Evolutionary conservation across 1,140 invertebrate species (phyloP), one percentile per base, ranked within the genome.

Genomic region (Calephelis nemesis): DNA sequence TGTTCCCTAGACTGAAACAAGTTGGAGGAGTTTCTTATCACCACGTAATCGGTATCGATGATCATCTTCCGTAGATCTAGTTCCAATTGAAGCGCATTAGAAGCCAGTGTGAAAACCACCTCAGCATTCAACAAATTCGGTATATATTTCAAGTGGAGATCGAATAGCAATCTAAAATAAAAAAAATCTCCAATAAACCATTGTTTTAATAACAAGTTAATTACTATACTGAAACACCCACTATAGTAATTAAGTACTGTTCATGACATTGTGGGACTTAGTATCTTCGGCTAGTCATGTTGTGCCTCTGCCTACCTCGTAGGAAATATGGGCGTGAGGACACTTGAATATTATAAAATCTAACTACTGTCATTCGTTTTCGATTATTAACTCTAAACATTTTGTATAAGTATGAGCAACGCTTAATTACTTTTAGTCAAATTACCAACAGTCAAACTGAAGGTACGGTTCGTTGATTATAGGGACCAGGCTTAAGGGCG

Each of bases 51-150:
- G 4, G 78, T 71, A 9, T 73, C 66, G 1, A 84, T 47, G 7
- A 88, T 81, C 70, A 89, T 83, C 65, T 74, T 82, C 42, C 73
- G 74, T 0, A 89, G 67, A 4, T 63, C 71, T 0, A 77, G 48
- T 9, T 82, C 67, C 7, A 89, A 5, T 7, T 69, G 64, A 7
- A 89, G 64, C 5, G 73, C 67, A 49, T 89, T 83, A 0, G 74
- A 76, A 4, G 81, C 69, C 11, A 88, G 52, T 1, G 75, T 68
- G 9, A 89, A 78, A 9, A 65, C 66, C 10, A 87, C 74, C 30
- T 83, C 71, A 6, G 83, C 76, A 12, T 65, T 49, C 8, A 68
- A 68, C 1, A 83, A 47, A n/a, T 70, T 60, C 7, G 84, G 84
- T 11, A 81, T 13, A 12, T 75, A 71, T 8, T 72, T 60, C 8